A percentile compares a stretch with the other conserved stretches of the same genome.
Conservation (phyloP, 2,797 vertebrate genomes). For the Myripristis jacobus region DNA sequence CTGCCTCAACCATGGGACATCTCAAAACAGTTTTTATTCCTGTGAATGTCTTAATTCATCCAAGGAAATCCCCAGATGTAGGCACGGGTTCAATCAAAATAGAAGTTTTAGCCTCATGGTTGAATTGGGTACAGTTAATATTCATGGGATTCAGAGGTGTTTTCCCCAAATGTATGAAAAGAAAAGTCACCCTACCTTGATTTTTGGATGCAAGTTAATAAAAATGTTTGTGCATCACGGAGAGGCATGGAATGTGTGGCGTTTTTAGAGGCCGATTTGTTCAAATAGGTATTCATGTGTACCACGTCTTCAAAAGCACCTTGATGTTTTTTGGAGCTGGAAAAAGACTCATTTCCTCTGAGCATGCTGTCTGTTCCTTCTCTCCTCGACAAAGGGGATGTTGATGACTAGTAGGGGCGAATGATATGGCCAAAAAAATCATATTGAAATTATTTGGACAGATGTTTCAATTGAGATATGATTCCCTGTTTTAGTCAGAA, state of each 20-base stretch:
- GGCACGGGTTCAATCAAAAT: conserved; percentile 42
- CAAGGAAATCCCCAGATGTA: background rate
- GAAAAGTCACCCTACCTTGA: conserved; percentile 6
- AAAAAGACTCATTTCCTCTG: no score
- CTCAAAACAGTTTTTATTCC: background rate
- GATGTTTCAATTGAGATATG: no score
- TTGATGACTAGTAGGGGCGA: no score
- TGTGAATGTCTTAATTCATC: conserved; percentile 43
- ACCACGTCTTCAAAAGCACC: no score
- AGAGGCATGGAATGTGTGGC: conserved; percentile 28
- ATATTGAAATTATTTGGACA: no score
- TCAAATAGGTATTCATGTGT: no score
- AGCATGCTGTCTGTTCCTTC: no score
- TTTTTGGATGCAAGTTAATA: conserved; percentile 24
- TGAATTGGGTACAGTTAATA: conserved; percentile 19
- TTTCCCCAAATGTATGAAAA: conserved; percentile 23
- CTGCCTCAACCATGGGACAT: background rate
- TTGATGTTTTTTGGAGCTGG: no score
- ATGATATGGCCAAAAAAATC: no score
- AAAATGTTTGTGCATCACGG: background rate
- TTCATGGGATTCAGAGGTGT: conserved; percentile 10
- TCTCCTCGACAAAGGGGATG: no score
- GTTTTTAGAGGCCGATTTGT: conserved; percentile 13
- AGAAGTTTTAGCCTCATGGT: background rate
- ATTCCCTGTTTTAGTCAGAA: no score